A percentile compares a stretch with the other conserved stretches of the same genome.
Evolutionary conservation across 2,888 invertebrate genomes (phyloP).

Genomic region (Zygogramma bicolorata): DNA sequence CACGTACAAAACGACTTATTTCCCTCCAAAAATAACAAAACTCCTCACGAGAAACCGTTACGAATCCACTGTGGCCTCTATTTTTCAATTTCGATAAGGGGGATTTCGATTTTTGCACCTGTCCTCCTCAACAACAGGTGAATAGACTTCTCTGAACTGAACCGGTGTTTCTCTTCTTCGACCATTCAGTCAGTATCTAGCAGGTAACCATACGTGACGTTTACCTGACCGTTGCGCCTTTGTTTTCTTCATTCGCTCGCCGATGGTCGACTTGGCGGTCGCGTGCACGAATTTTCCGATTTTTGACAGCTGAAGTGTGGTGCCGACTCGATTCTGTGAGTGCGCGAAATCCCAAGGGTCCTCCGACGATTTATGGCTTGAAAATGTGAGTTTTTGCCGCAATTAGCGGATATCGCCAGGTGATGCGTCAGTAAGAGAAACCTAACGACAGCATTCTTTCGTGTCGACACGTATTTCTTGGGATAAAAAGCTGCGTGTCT

Average conservation of each 20-base stretch:
- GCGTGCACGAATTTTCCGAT: slow-evolving; percentile 19
- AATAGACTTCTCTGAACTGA: slow-evolving; percentile 33
- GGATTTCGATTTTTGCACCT: slow-evolving; percentile 37
- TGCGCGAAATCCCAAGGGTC: background rate
- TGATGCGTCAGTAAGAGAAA: slow-evolving; percentile 11
- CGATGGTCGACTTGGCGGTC: slow-evolving; percentile 8
- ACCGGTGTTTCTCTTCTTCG: slow-evolving; percentile 14
- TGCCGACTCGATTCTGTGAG: slow-evolving; percentile 18
- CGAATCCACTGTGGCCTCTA: background rate
- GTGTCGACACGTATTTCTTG: background rate
- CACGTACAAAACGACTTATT: background rate
- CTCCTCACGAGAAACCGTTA: background rate
- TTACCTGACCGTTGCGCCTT: slow-evolving; percentile 28
- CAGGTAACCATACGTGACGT: slow-evolving; percentile 48
- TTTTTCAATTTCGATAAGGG: slow-evolving; percentile 24
- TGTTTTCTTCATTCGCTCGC: slow-evolving; percentile 10
- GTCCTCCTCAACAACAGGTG: slow-evolving; percentile 35
- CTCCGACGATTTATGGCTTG: background rate
- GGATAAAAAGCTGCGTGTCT: background rate
- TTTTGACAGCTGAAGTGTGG: slow-evolving; percentile 33
- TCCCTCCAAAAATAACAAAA: background rate
- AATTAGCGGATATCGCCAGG: slow-evolving; percentile 1
- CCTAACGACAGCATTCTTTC: slow-evolving; percentile 6
- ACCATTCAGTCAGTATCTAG: slow-evolving; percentile 48
- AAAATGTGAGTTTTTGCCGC: slow-evolving; percentile 19